These are phyloP conservation scores for Orchesella flavescens DNA, from an alignment of 2,888 invertebrate species.

Conservation along the genomic window DNA sequence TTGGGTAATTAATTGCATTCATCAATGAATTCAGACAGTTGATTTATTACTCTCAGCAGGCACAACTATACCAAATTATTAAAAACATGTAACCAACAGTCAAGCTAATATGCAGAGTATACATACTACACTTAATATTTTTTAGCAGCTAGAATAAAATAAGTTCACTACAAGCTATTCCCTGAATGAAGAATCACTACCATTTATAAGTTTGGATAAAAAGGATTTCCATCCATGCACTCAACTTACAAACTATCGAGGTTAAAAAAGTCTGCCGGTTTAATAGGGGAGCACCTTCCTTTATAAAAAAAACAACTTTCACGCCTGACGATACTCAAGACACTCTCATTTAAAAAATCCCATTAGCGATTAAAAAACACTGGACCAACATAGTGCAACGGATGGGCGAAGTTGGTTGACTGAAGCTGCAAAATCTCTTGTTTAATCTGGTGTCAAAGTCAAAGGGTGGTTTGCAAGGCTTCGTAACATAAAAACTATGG, in stretches of 20 bases:
- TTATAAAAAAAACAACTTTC: conserved; percentile 4
- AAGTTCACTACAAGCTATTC: conserved; percentile 19
- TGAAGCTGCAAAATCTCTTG: conserved; percentile 24
- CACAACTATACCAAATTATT: background rate
- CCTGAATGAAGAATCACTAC: conserved; percentile 43
- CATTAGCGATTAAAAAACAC: too few species aligned
- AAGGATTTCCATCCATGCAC: conserved; percentile 3
- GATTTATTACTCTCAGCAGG: background rate
- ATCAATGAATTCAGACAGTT: background rate
- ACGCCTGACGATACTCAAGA: background rate
- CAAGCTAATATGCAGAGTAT: background rate
- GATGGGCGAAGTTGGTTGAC: conserved; percentile 33
- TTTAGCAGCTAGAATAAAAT: background rate
- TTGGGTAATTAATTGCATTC: background rate
- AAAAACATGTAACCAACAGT: background rate
- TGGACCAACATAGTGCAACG: conserved; percentile 18
- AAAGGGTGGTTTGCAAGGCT: conserved; percentile 29
- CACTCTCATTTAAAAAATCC: too few species aligned
- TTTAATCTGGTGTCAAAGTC: conserved; percentile 23
- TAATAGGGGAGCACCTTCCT: conserved; percentile 43
- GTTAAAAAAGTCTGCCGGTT: conserved; percentile 23
- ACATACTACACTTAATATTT: background rate
- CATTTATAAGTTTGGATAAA: conserved; percentile 14
- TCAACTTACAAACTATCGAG: conserved; percentile 18
- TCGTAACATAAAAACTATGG: background rate